Base-by-base conservation (phyloP, 2,113 vertebrate genomes). In the Peromyscus maniculatus region DNA sequence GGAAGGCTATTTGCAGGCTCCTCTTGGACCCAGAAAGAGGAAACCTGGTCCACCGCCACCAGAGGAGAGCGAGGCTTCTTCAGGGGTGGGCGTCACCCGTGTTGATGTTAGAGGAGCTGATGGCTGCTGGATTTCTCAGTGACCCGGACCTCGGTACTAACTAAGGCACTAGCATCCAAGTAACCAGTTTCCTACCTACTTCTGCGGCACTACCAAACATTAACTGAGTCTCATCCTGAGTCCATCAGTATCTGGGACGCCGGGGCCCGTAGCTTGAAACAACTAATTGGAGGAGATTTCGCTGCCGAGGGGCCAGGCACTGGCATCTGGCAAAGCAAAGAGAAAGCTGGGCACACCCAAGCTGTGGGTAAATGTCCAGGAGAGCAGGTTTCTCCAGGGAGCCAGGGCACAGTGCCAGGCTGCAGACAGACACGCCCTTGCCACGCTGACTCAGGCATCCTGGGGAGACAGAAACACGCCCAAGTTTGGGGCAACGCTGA, bases 391-490 rank as follows among this genome's bases (percentile, higher is more conserved):
- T 92, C 96, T 86, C 82, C 26, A 33, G 66, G 74, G 69, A 95
- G 46, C 28, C 21, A 79, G 49, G 19, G 93, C 19, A 0, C 0
- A 0, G 71, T 22, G 86, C 87, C 94, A 72, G 91, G 11, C 33
- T 66, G 52, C 66, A 95, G 94, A 80, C 87, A 75, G 93, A 66
- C 92, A 59, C 49, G 22, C 89, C 79, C 77, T 79, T 77, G 80
- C 92, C 97, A 57, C 0, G 19, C 91, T 96, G 95, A 95, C 93
- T 89, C 96, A 97, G 96, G 89, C 95, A 71, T 93, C 94, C 95
- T 78, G 93, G 89, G 82, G 87, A 96, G 80, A 84, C 31, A 55
- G 89, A 89, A 80, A 88, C 95, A 95, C 89, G 0, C 97, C 97
- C 96, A 46, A 57, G 95, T 75, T 74, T 78, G 22, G 80, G 84